Evolutionary conservation across 2,888 invertebrate genomes (phyloP).

Genomic region (Lepeophtheirus nordmannii): DNA sequence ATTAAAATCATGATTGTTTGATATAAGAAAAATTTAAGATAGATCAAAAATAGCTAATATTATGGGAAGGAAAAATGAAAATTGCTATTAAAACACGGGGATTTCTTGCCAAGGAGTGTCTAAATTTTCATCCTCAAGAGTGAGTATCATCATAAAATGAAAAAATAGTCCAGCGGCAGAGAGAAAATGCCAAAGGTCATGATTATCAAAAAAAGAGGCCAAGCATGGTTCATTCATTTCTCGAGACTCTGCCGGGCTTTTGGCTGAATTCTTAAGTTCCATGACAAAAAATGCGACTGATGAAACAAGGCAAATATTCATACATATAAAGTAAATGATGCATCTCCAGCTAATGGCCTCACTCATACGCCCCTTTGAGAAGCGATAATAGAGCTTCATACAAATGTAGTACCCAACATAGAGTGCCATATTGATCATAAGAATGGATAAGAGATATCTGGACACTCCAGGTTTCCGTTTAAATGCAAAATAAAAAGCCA

Average conservation of each 20-base stretch:
- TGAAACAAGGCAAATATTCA: constrained; percentile 21
- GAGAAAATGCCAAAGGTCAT: constrained; percentile 38
- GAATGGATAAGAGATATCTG: constrained; percentile 19
- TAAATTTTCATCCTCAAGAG: constrained; percentile 23
- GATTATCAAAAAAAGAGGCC: constrained; percentile 35
- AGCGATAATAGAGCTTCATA: constrained; percentile 17
- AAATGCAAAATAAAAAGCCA: background rate
- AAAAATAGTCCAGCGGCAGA: constrained; percentile 36
- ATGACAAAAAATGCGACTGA: constrained; percentile 24
- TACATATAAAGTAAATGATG: constrained; percentile 27
- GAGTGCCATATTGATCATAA: constrained; percentile 21
- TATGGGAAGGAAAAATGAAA: background rate
- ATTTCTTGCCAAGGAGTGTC: constrained; percentile 11
- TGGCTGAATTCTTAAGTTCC: constrained; percentile 27
- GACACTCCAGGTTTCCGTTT: constrained; percentile 12
- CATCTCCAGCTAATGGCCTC: constrained; percentile 25
- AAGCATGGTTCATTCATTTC: constrained; percentile 33
- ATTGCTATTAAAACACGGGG: constrained; percentile 21
- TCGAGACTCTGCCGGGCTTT: constrained; percentile 34
- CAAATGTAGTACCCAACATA: constrained; percentile 19
- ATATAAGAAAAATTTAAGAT: too few relatives aligned
- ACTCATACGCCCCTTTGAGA: constrained; percentile 8
- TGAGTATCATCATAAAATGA: constrained; percentile 33
- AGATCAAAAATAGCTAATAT: too few relatives aligned
- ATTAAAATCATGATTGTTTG: too few relatives aligned